These are phyloP conservation scores for Phenganax marumi DNA, from an alignment of 92 coral and sea anemone genomes.

Conservation along the genomic window DNA sequence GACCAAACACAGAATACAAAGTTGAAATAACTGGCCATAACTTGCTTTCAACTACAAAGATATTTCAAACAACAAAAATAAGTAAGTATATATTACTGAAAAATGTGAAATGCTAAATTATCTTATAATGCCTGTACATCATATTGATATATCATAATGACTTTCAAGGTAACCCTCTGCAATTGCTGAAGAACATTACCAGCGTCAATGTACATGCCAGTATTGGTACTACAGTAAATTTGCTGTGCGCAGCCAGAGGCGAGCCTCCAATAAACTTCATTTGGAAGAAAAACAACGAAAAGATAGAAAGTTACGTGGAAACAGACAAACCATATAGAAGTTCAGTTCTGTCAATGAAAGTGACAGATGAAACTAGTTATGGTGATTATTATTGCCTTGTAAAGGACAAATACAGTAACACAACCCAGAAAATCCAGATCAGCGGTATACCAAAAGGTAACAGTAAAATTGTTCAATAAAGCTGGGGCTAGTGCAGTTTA, in stretches of 20 bases:
- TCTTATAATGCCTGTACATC: neutral
- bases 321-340: neutral
- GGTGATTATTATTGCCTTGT: conserved; percentile 18
- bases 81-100: neutral
- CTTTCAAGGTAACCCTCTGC: conserved; percentile 11
- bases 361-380: neutral
- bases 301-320: neutral
- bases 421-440: neutral
- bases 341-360: neutral
- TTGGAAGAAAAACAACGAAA: neutral
- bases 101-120: neutral
- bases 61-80: neutral
- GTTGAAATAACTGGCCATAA: neutral
- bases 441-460: neutral
- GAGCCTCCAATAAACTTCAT: conserved; percentile 15
- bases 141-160: too few species aligned
- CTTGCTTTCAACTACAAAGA: neutral
- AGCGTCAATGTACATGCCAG: neutral
- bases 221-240: neutral
- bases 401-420: conserved; percentile 1
- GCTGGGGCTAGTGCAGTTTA: too few species aligned
- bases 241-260: conserved; percentile 15
- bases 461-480: neutral
- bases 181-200: neutral
- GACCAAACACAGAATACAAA: conserved; percentile 10